Evolutionary conservation across 2,113 vertebrate genomes (phyloP), one percentile per base, ranked within the genome.

Genomic region (Pogona vitticeps): DNA sequence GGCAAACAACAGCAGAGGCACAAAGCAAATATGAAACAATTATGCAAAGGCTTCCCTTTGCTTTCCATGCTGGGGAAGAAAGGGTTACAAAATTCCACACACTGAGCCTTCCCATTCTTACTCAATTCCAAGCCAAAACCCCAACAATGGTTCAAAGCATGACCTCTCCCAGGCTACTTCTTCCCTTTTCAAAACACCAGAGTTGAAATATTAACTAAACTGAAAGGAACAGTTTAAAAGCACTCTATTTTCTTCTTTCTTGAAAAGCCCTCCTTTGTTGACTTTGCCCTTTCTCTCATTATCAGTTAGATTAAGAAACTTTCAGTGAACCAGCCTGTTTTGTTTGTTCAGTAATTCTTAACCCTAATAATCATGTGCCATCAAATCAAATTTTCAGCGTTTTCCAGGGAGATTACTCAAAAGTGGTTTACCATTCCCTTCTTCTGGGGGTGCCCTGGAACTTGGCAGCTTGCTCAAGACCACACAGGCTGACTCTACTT

Each of bases 191-290:
- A 79, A 26, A 67, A 80, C 31, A 71, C 1, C 0, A 89, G 77
- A 20, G 36, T n/a, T 87, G n/a, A 76, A 87, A 65, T 8, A 82
- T 82, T 80, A 72, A 42, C 67, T 79, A 88, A 21, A 31, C 4
- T 33, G 0, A 21, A 80, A 2, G n/a, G 20, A 72, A 61, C 58
- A 12, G 26, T 73, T 90, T 23, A 65, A 79, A 0, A 0, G 0
- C 13, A 28, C 10, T 81, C n/a, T 17, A 21, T 36, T 15, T 38
- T 72, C 46, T 12, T 61, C 84, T 85, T 76, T 12, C 38, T 68
- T 26, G 33, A 5, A 86, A 26, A 84, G 18, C 38, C 84, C 76
- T 65, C 21, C 40, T 70, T 76, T 70, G n/a, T 85, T 82, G 8
- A 70, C 31, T 42, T 68, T 85, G 31, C 26, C 31, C 59, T 73